Percentiles rank a stretch among this genome's conserved stretches.
phyloP scores from a whole-genome alignment of 1,140 invertebrate species.

The Cherax destructor region DNA sequence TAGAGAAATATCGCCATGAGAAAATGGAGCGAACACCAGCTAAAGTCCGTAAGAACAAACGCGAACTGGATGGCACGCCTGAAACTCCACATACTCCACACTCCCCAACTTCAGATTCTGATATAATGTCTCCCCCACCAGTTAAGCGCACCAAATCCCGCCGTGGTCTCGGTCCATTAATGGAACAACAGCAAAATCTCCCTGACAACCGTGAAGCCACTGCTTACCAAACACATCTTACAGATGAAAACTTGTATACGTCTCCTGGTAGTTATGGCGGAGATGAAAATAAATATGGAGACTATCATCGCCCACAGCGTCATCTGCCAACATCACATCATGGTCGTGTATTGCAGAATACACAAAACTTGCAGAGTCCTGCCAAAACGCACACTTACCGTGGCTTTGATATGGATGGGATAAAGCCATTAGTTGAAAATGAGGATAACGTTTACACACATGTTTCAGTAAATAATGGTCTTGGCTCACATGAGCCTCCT shows the following conservation, averaged over 20 bases:
- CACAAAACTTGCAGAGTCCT: conserved; percentile 63
- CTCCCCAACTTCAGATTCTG: conserved; percentile 57
- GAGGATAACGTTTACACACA: conserved; percentile 36
- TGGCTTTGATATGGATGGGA: conserved; percentile 59
- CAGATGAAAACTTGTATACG: conserved; percentile 46
- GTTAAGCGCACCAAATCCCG: conserved; percentile 72
- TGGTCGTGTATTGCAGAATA: conserved; percentile 60
- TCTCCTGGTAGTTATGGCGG: conserved; percentile 28
- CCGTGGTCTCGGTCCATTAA: conserved; percentile 72
- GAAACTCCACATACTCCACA: conserved; percentile 50
- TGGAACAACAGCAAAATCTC: conserved; percentile 73
- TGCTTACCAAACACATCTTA: not conserved
- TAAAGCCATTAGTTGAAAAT: conserved; percentile 58
- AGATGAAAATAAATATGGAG: conserved; percentile 64
- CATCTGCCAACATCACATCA: conserved; percentile 45
- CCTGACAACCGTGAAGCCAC: not conserved
- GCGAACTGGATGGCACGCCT: conserved; percentile 71
- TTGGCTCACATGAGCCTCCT: conserved; percentile 5
- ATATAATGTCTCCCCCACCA: conserved; percentile 68
- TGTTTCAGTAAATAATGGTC: not conserved
- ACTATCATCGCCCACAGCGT: conserved; percentile 42
- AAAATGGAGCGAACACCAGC: conserved; percentile 77
- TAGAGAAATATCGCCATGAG: conserved; percentile 77
- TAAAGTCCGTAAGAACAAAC: conserved; percentile 73
- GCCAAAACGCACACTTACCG: conserved; percentile 50